Percentiles rank a stretch among this genome's conserved stretches.
These are phyloP conservation scores for Argyra leucocephala DNA, from an alignment of 2,888 invertebrate species.

Conservation along the genomic window DNA sequence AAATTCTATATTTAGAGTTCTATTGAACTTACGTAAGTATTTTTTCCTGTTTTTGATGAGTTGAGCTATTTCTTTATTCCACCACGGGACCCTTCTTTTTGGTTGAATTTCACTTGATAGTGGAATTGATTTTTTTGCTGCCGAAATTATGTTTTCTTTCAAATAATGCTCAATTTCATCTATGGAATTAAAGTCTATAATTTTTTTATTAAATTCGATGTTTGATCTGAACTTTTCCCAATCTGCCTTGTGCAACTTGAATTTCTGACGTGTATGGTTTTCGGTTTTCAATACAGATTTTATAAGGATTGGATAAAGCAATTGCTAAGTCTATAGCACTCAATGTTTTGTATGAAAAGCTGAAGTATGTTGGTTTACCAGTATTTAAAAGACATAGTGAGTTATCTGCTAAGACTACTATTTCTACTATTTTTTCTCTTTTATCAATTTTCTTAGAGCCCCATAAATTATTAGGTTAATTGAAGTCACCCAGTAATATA, in stretches of 20 bases:
- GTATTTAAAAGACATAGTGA: no score
- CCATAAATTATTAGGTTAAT: slow-evolving; percentile 15
- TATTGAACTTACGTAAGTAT: not conserved
- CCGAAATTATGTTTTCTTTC: not conserved
- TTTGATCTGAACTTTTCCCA: not conserved
- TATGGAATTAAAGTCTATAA: not conserved
- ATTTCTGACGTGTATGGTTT: not conserved
- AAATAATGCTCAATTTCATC: not conserved
- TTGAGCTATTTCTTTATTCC: not conserved
- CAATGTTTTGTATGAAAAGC: no score
- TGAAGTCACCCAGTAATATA: slow-evolving; percentile 14
- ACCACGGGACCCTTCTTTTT: slow-evolving; percentile 8
- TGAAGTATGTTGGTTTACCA: no score
- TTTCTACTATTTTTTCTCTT: slow-evolving; percentile 11
- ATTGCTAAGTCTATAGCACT: no score
- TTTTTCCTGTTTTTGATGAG: not conserved
- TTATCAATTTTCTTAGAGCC: slow-evolving; percentile 15
- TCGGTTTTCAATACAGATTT: no score
- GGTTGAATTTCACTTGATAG: no score
- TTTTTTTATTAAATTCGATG: no score
- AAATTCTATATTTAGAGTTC: not conserved
- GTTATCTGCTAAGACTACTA: not conserved
- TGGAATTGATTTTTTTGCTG: not conserved
- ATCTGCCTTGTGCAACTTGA: not conserved
- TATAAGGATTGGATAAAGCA: no score